These are phyloP conservation scores for Clarias fuscus DNA, from an alignment of 2,797 vertebrate species.

Conservation along the genomic window DNA sequence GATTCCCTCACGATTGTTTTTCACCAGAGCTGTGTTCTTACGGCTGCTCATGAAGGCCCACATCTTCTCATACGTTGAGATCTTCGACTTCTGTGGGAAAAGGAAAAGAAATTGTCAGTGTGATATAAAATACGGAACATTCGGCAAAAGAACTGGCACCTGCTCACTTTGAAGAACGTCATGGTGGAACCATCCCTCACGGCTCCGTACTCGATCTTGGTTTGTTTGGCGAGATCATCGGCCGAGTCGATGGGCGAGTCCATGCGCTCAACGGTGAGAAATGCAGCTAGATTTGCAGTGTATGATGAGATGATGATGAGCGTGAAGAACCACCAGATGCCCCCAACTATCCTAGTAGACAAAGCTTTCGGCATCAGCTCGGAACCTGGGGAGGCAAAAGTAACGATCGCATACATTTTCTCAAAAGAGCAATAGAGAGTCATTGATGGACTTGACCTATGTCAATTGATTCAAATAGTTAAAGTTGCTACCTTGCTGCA, in stretches of 20 bases:
- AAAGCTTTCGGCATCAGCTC: constrained; percentile 98
- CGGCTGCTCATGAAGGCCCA: constrained; percentile 99
- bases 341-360: constrained; percentile 96
- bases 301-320: constrained; percentile 98
- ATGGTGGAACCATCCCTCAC: constrained; percentile 96
- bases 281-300: constrained; percentile 96
- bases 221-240: constrained; percentile 96
- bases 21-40: constrained; percentile 91
- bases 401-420: neutral
- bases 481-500: constrained; percentile 91
- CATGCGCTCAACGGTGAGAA: constrained; percentile 97
- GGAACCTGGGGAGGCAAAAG: constrained; percentile 77
- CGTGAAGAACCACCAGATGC: constrained; percentile 99
- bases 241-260: constrained; percentile 96
- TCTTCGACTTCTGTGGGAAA: constrained; percentile 91
- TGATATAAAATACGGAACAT: neutral
- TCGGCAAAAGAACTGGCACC: neutral
- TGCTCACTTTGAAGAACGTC: constrained; percentile 95
- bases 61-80: constrained; percentile 99
- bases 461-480: neutral
- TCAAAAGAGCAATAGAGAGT: neutral
- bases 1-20: constrained; percentile 94
- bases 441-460: too few species aligned
- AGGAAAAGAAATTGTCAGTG: neutral
- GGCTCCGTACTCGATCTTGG: constrained; percentile 95